phyloP scores from a whole-genome alignment of 1,140 invertebrate genomes.

The Drosophila repleta region DNA sequence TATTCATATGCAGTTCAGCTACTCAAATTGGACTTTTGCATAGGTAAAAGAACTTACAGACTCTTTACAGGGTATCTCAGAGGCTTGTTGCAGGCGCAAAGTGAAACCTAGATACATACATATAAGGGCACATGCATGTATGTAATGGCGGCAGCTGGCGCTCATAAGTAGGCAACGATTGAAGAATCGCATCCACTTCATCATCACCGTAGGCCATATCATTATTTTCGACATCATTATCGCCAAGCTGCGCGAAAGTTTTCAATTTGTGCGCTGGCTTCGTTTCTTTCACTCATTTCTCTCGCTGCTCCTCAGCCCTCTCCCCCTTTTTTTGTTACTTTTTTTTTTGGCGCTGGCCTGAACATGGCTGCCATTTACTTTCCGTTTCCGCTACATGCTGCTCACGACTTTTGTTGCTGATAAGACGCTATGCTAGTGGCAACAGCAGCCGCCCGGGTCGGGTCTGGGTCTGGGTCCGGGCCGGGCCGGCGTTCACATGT shows the following conservation, averaged over 20 bases:
- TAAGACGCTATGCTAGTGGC: constrained; percentile 55
- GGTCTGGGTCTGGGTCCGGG: not conserved
- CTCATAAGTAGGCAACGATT: constrained; percentile 43
- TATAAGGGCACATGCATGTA: not conserved
- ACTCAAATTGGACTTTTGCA: too few relatives aligned
- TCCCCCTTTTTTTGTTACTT: not conserved
- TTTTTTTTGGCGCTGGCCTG: constrained; percentile 19
- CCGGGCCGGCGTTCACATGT: constrained; percentile 36
- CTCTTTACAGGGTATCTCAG: constrained; percentile 10
- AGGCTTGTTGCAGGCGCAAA: not conserved
- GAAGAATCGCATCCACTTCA: constrained; percentile 7
- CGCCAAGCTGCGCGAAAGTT: constrained; percentile 27
- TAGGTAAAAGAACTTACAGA: too few relatives aligned
- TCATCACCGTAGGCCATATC: not conserved
- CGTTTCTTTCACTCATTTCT: not conserved
- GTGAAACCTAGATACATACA: constrained; percentile 25
- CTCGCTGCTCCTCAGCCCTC: not conserved
- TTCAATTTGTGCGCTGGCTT: constrained; percentile 31
- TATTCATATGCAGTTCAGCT: too few relatives aligned
- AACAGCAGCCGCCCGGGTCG: not conserved
- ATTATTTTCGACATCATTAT: constrained; percentile 14
- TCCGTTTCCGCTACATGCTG: constrained; percentile 79
- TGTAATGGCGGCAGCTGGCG: constrained; percentile 26
- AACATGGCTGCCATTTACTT: constrained; percentile 74
- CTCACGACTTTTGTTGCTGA: constrained; percentile 69